Percentiles rank a stretch among this genome's conserved stretches.
These are phyloP conservation scores for Macrosoma leucophasiata DNA, from an alignment of 2,888 invertebrate genomes.

Conservation along the genomic window DNA sequence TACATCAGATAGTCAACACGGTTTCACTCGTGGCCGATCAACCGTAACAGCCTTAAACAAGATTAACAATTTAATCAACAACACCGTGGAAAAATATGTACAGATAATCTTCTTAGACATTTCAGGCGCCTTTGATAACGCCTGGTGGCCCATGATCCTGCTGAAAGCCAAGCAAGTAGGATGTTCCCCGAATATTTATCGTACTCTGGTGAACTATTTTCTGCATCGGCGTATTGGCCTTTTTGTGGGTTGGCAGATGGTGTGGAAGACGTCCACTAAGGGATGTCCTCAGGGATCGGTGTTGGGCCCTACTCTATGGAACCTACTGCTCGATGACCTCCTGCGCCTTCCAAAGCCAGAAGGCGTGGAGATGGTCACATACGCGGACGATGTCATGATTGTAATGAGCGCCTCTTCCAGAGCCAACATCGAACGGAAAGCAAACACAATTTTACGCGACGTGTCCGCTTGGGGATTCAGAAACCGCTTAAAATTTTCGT, in stretches of 20 bases:
- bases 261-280: constrained; percentile 15
- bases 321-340: constrained; percentile 7
- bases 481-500: constrained; percentile 24
- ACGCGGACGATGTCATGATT: constrained; percentile 15
- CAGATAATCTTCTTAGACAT: constrained; percentile 43
- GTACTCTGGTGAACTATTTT: constrained; percentile 29
- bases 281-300: constrained; percentile 12
- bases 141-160: constrained; percentile 30
- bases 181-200: constrained; percentile 26
- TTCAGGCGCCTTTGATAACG: constrained; percentile 33
- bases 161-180: constrained; percentile 13
- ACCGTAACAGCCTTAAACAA: constrained; percentile 27
- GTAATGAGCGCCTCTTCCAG: constrained; percentile 1
- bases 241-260: constrained; percentile 7
- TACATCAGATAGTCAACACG: too few species aligned
- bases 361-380: constrained; percentile 8
- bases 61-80: too few species aligned
- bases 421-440: constrained; percentile 2
- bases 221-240: constrained; percentile 6
- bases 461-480: neutral
- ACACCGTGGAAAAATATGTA: too few species aligned
- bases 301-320: constrained; percentile 9
- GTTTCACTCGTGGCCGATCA: constrained; percentile 29
- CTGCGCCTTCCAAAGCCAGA: constrained; percentile 6
- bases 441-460: neutral